These are phyloP conservation scores for Mesorhabditis sp. DNA, from an alignment of 2,888 invertebrate species.

Conservation along the genomic window DNA sequence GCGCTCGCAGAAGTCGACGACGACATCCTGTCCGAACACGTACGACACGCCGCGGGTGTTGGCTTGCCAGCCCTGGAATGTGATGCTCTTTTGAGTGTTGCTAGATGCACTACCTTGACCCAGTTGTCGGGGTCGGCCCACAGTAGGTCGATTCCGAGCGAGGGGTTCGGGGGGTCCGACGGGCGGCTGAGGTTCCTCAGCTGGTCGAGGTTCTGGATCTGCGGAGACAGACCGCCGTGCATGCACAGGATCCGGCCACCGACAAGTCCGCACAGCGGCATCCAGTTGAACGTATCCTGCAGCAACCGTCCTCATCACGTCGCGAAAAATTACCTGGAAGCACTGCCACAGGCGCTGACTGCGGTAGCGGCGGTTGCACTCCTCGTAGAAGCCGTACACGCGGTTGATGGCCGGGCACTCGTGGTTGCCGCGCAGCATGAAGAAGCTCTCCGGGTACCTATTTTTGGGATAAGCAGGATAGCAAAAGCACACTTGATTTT, in stretches of 20 bases:
- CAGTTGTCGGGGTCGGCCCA: slow-evolving; percentile 19
- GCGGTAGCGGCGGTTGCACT: slow-evolving; percentile 24
- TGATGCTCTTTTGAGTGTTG: background rate
- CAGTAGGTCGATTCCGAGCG: slow-evolving; percentile 29
- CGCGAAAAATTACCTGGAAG: slow-evolving; percentile 18
- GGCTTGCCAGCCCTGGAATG: slow-evolving; percentile 31
- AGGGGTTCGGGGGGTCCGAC: slow-evolving; percentile 37
- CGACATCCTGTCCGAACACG: slow-evolving; percentile 65
- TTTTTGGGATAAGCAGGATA: background rate
- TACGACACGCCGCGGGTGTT: slow-evolving; percentile 64
- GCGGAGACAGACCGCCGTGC: slow-evolving; percentile 44
- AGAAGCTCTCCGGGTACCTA: slow-evolving; percentile 47
- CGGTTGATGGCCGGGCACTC: slow-evolving; percentile 44
- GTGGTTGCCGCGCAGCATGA: slow-evolving; percentile 30
- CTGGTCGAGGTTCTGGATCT: slow-evolving; percentile 33
- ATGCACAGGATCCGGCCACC: slow-evolving; percentile 33
- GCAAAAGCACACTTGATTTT: slow-evolving; percentile 20
- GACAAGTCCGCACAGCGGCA: slow-evolving; percentile 38
- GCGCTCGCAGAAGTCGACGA: slow-evolving; percentile 45
- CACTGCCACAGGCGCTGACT: slow-evolving; percentile 36
- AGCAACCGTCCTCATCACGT: background rate
- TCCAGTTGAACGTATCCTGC: slow-evolving; percentile 39
- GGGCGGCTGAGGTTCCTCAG: slow-evolving; percentile 38
- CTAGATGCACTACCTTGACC: slow-evolving; percentile 36
- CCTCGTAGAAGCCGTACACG: slow-evolving; percentile 45